phyloP scores from a whole-genome alignment of 1,140 invertebrate species.

The Leptinotarsa texana region DNA sequence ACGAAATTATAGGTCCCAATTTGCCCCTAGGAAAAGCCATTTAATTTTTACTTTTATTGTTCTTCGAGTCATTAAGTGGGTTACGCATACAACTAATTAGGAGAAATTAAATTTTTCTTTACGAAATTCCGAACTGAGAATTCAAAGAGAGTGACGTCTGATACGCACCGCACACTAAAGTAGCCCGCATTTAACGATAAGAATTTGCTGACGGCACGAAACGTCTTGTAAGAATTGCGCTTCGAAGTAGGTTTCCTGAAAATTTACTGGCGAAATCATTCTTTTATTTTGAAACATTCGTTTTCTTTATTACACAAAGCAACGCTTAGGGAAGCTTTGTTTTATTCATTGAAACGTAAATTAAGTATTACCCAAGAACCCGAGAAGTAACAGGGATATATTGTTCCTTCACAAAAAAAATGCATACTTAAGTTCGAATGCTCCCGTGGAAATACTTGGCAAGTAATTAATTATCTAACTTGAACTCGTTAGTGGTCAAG shows the following conservation, averaged over 20 bases:
- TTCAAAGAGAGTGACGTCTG: not conserved
- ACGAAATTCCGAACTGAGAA: not conserved
- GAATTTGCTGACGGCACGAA: constrained; percentile 19
- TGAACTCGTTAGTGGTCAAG: no score
- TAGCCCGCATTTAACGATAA: constrained; percentile 10
- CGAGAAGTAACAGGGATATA: not conserved
- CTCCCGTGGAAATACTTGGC: not conserved
- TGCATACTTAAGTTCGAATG: not conserved
- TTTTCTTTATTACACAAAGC: constrained; percentile 14
- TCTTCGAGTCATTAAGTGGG: no score
- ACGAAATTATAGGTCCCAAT: no score
- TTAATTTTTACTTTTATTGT: no score
- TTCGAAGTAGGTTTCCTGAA: constrained; percentile 28
- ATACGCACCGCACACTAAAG: not conserved
- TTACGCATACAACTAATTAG: no score
- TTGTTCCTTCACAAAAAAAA: not conserved
- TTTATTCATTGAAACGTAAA: constrained; percentile 17
- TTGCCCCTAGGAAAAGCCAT: no score
- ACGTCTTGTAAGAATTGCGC: constrained; percentile 19
- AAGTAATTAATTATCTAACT: not conserved
- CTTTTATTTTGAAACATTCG: constrained; percentile 23
- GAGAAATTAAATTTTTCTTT: not conserved
- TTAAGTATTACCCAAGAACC: constrained; percentile 15
- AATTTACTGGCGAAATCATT: constrained; percentile 25
- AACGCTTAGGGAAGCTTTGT: constrained; percentile 16